Percentiles rank a stretch among this genome's conserved stretches.
Evolutionary conservation across 2,797 vertebrate species (phyloP).

Genomic region (Ispidina lecontei): DNA sequence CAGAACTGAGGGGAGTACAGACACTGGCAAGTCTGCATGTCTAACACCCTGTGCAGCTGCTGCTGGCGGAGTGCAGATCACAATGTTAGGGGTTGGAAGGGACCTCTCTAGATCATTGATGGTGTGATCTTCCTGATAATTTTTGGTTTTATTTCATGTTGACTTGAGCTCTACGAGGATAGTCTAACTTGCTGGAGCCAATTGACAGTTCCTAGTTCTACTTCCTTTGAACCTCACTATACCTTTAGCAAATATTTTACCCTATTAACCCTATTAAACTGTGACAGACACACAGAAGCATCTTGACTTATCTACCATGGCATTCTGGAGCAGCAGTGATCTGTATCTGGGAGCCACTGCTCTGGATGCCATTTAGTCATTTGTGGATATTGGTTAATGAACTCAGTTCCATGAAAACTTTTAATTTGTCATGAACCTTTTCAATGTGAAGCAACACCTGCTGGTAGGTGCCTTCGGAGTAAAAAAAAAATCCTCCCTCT

Average conservation of each 20-base stretch:
- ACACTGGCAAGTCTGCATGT: fast-evolving
- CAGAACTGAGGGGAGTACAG: not conserved
- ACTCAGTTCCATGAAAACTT: not conserved
- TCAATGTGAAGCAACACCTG: fast-evolving
- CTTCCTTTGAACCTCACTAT: not conserved
- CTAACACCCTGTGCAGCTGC: not conserved
- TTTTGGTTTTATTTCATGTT: fast-evolving
- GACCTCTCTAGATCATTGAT: too few species aligned
- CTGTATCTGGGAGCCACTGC: not conserved
- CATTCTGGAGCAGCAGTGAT: not conserved
- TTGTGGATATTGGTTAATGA: not conserved
- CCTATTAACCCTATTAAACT: not conserved
- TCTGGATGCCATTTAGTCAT: fast-evolving
- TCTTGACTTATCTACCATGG: fast-evolving
- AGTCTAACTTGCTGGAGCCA: not conserved
- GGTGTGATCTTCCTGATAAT: not conserved
- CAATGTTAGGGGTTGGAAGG: too few species aligned
- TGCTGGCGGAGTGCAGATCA: not conserved
- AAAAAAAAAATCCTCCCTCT: not conserved
- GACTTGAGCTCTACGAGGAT: not conserved
- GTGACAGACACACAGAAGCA: too few species aligned
- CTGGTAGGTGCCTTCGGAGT: not conserved
- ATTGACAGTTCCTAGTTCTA: fast-evolving
- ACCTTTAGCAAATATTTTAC: not conserved
- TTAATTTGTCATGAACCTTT: fast-evolving